phyloP scores from a whole-genome alignment of 2,888 invertebrate species.

The Lasioglossum malachurum region DNA sequence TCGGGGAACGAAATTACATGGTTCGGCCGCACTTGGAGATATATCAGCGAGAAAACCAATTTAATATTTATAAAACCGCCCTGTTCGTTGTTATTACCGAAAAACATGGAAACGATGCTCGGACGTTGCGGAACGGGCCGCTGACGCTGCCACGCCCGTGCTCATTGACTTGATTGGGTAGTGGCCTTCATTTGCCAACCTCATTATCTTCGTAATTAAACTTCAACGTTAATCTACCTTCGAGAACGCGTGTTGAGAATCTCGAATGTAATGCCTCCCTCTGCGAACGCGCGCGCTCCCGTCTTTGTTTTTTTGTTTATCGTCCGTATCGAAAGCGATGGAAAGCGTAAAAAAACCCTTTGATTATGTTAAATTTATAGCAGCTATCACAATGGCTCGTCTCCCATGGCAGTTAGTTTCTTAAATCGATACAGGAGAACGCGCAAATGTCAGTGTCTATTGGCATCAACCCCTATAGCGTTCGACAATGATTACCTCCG shows the following conservation, averaged over 20 bases:
- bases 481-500: slow-evolving; percentile 63
- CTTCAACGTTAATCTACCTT: slow-evolving; percentile 25
- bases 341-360: not conserved
- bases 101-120: slow-evolving; percentile 16
- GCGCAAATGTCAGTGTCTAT: slow-evolving; percentile 68
- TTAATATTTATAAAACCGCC: slow-evolving; percentile 27
- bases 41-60: not conserved
- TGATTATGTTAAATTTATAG: not conserved
- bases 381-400: not conserved
- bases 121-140: slow-evolving; percentile 11
- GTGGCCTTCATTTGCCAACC: slow-evolving; percentile 31
- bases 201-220: slow-evolving; percentile 49
- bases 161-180: slow-evolving; percentile 26
- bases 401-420: not conserved
- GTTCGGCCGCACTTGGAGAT: not conserved
- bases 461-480: slow-evolving; percentile 48
- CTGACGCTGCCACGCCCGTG: slow-evolving; percentile 26
- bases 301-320: not conserved
- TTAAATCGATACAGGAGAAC: slow-evolving; percentile 56
- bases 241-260: not conserved
- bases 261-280: slow-evolving; percentile 8
- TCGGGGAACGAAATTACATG: slow-evolving; percentile 24
- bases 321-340: not conserved
- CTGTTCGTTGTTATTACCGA: slow-evolving; percentile 21
- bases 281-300: not conserved